Conservation (phyloP, 2,797 vertebrate genomes). For the Avahi laniger region DNA sequence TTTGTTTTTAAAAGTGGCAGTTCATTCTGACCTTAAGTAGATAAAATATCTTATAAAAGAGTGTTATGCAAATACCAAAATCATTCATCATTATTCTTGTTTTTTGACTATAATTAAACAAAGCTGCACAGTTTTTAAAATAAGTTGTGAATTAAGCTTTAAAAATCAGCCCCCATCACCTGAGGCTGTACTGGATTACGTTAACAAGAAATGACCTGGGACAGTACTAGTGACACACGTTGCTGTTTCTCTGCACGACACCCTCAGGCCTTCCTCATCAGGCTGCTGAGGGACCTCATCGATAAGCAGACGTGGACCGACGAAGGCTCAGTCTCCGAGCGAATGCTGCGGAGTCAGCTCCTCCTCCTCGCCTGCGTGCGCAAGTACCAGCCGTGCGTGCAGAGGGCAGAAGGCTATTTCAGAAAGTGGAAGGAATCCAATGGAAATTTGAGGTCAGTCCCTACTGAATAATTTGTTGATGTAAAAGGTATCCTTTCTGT, state of each 20-base stretch:
- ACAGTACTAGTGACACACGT: background rate
- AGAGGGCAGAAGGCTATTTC: slow-evolving; percentile 88
- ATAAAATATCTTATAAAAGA: background rate
- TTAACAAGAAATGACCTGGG: background rate
- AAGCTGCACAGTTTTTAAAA: background rate
- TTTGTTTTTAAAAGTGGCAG: background rate
- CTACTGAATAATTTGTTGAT: background rate
- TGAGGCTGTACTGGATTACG: background rate
- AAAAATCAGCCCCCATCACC: background rate
- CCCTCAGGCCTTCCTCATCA: slow-evolving; percentile 89
- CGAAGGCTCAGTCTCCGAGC: slow-evolving; percentile 89
- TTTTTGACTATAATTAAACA: background rate
- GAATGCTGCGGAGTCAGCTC: slow-evolving; percentile 89
- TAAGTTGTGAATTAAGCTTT: background rate
- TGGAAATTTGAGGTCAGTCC: slow-evolving; percentile 89
- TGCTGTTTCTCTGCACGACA: background rate
- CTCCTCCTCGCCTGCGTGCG: slow-evolving; percentile 89
- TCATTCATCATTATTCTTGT: background rate
- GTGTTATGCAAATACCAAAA: background rate
- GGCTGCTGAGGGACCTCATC: slow-evolving; percentile 89
- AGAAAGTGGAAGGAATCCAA: slow-evolving; percentile 89
- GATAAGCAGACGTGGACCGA: slow-evolving; percentile 91
- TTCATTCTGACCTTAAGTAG: slow-evolving; percentile 41
- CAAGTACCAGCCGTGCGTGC: slow-evolving; percentile 88
- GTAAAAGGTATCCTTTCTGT: background rate